A percentile compares a stretch with the other conserved stretches of the same genome.
phyloP scores from a whole-genome alignment of 2,113 vertebrate genomes.

The Cynopterus brachyotis region DNA sequence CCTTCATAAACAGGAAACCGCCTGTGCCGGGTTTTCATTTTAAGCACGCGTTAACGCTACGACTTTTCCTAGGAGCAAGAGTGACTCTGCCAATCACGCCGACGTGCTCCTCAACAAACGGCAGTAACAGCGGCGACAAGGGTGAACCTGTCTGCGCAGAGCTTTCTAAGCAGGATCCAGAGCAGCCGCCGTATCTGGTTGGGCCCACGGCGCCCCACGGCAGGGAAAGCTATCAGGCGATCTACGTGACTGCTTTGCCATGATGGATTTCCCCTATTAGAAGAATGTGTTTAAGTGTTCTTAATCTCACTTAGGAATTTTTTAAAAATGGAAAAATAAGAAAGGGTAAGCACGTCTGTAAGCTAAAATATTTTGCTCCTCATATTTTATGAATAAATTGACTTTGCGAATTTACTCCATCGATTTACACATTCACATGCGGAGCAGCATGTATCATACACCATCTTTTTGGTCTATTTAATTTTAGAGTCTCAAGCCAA shows the following conservation, averaged over 20 bases:
- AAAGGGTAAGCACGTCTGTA: slow-evolving; percentile 52
- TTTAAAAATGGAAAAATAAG: slow-evolving; percentile 33
- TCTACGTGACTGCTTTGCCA: slow-evolving; percentile 76
- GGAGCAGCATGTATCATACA: slow-evolving; percentile 18
- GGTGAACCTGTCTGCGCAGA: slow-evolving; percentile 89
- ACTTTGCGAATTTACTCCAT: slow-evolving; percentile 38
- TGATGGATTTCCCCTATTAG: slow-evolving; percentile 74
- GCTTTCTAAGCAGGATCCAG: slow-evolving; percentile 84
- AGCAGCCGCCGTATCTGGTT: slow-evolving; percentile 87
- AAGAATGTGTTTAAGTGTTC: slow-evolving; percentile 71
- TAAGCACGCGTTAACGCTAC: slow-evolving; percentile 90
- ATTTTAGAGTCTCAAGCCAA: slow-evolving; percentile 8
- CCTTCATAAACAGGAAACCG: slow-evolving; percentile 86
- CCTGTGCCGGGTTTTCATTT: slow-evolving; percentile 93
- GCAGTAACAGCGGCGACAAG: slow-evolving; percentile 87
- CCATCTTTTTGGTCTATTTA: slow-evolving; percentile 40
- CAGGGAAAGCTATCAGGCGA: slow-evolving; percentile 71
- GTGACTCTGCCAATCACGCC: slow-evolving; percentile 93
- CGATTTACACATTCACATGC: slow-evolving; percentile 18
- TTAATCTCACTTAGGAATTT: slow-evolving; percentile 60
- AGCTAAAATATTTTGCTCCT: slow-evolving; percentile 49
- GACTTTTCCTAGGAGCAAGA: slow-evolving; percentile 89
- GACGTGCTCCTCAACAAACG: slow-evolving; percentile 85
- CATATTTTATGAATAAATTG: slow-evolving; percentile 32
- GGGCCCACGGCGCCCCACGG: slow-evolving; percentile 80